Evolutionary conservation across 2,888 invertebrate genomes (phyloP).

Genomic region (Spialia ferax): DNA sequence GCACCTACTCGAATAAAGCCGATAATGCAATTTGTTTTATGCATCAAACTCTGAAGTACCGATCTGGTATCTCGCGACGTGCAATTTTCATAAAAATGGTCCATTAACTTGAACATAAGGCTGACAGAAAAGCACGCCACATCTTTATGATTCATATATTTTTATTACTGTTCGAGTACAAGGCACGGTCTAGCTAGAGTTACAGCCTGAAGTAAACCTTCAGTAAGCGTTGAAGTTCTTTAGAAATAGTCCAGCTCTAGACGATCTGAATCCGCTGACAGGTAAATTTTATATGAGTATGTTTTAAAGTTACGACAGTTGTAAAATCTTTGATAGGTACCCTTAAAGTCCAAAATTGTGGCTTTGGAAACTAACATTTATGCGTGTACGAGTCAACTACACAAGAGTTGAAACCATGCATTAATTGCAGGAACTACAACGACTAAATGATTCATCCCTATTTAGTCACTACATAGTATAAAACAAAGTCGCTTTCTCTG

Average conservation of each 20-base stretch:
- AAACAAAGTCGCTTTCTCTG: no score
- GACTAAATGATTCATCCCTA: no score
- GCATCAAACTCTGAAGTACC: neutral
- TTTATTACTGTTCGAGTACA: slow-evolving; percentile 20
- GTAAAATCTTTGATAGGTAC: neutral
- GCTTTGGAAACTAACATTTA: no score
- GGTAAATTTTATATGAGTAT: neutral
- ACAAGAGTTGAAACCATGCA: no score
- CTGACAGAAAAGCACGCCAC: slow-evolving; percentile 12
- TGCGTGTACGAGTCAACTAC: no score
- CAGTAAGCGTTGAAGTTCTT: slow-evolving; percentile 1
- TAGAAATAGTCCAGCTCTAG: slow-evolving; percentile 7
- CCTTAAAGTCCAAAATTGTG: neutral
- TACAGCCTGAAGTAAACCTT: slow-evolving; percentile 13
- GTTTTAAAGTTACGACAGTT: neutral
- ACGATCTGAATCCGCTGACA: neutral
- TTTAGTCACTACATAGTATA: no score
- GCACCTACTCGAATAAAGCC: neutral
- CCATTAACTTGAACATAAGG: slow-evolving; percentile 21
- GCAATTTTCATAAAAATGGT: slow-evolving; percentile 22
- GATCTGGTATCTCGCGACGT: neutral
- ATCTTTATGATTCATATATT: slow-evolving; percentile 30
- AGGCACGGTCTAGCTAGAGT: slow-evolving; percentile 9
- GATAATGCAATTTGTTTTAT: neutral
- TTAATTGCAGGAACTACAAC: no score